Evolutionary conservation across 2,113 vertebrate species (phyloP), one percentile per base, ranked within the genome.

Genomic region (Heterotis niloticus): DNA sequence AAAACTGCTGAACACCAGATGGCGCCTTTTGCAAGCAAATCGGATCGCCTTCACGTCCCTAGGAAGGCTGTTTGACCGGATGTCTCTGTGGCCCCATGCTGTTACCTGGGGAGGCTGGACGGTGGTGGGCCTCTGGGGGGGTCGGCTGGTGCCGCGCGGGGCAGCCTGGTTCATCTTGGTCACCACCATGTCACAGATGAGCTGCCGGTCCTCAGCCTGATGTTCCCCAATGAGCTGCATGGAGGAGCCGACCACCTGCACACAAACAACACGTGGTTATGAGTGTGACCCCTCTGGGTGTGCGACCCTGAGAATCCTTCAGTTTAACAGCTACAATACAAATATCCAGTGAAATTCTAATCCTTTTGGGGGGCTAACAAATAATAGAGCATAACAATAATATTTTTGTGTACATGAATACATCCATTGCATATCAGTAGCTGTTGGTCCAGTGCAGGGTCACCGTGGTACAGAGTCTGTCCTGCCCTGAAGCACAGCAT

Each of bases 161-260:
- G 95, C 81, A 18, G 88, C 88, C 85, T 96, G 95, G 90, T 94
- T 97, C 96, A 99, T 97, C 88, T 94, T 97, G 85, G 86, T 88
- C 88, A 98, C 67, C 5, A 99, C 95, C 64, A 98, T 89, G 1
- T 98, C 96, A 0, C 95, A 93, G 84, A 99, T 98, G 76, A 97
- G 94, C 84, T 97, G 96, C 78, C 93, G 92, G 89, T 99, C 98
- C 78, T 99, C 98, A 0, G 86, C 85, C 86, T 99, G 97, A 88
- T 99, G 96, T 78, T 99, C 98, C 5, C 98, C 98, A 0, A 99
- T 96, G 85, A 99, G 88, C 54, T 94, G 97, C 96, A 99, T 96
- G 34, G 97, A 95, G 59, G 95, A 98, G 81, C 97, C 98, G 91
- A 99, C 95, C 81, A 98, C 95, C 98, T 99, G 86, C 10, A 11